These are phyloP conservation scores for Microcebus ravelobensis DNA, from an alignment of 2,113 vertebrate species.

Conservation along the genomic window DNA sequence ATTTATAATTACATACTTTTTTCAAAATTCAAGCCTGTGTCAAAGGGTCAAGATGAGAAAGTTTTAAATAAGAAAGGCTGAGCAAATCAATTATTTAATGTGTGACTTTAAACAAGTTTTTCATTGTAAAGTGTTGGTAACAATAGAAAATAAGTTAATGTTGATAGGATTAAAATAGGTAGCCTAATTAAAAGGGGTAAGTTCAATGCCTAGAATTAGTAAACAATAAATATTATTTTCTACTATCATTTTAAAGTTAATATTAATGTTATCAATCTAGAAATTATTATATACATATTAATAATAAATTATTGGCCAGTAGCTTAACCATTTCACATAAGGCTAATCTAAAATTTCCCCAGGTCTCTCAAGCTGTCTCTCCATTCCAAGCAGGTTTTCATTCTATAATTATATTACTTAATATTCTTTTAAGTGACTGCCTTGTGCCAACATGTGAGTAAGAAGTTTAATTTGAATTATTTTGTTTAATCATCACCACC, in stretches of 20 bases:
- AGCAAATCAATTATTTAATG: no score
- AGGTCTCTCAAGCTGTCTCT: not conserved
- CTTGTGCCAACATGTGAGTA: not conserved
- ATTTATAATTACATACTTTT: not conserved
- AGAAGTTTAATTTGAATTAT: not conserved
- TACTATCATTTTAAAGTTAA: not conserved
- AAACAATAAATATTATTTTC: not conserved
- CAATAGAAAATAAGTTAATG: no score
- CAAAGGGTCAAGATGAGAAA: no score
- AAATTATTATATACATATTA: not conserved
- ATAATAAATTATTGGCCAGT: not conserved
- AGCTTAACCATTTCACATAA: not conserved
- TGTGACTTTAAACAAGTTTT: no score
- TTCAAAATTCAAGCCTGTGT: no score
- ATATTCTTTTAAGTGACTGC: not conserved
- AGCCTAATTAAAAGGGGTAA: no score
- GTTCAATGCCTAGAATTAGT: not conserved
- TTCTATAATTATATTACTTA: not conserved
- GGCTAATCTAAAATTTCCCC: not conserved
- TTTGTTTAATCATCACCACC: not conserved
- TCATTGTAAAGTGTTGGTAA: no score
- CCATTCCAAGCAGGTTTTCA: not conserved
- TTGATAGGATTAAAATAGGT: no score
- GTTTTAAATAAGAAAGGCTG: no score
- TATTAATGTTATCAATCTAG: not conserved